Base-by-base conservation (phyloP, 2,888 invertebrate genomes). In the Perizoma flavofasciatum region DNA sequence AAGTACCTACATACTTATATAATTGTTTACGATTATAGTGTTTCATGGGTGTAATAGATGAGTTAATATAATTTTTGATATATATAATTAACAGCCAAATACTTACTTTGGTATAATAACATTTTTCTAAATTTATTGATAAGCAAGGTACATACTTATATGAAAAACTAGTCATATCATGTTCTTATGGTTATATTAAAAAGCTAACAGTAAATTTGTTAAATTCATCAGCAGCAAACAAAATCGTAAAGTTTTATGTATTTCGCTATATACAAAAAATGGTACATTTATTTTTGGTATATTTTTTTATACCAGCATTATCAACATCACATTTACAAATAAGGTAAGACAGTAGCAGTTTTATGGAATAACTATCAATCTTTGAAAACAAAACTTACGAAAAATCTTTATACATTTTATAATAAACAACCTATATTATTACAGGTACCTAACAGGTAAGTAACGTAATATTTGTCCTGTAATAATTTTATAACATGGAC, bases 71-170 rank as follows among this genome's bases (percentile, higher is more conserved):
- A 76, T 74, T 77, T 76, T 80, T 74, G 72, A 77, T 75, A 77
- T 67, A 76, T 34, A 44, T 74, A 73, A 74, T 71, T 74, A 79
- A 82, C 78, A 81, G 81, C 81, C 82, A 78, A 82, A 82, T 68
- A 72, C 68, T 77, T 75, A 82, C 83, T 83, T 83, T 83, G 82
- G 83, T 83, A 81, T 78, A 69, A 71, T 63, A 71, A 55, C 48
- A 53, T 45, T 71, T 67, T 69, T 71, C 74, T 73, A 68, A 57
- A 59, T 58, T 71, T 70, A 75, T 72, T 71, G 66, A 67, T 71
- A 73, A 75, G 74, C 73, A 58, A 6, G 7, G 7, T 76, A 72
- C 59, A 71, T 71, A 73, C 69, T 74, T 70, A 52, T 71, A 22
- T 22, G 22, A 22, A 22, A 22, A 76, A 57, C 70, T 75, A 75